These are phyloP conservation scores for Euura saliciscinereae DNA, from an alignment of 1,140 invertebrate genomes.

Conservation along the genomic window DNA sequence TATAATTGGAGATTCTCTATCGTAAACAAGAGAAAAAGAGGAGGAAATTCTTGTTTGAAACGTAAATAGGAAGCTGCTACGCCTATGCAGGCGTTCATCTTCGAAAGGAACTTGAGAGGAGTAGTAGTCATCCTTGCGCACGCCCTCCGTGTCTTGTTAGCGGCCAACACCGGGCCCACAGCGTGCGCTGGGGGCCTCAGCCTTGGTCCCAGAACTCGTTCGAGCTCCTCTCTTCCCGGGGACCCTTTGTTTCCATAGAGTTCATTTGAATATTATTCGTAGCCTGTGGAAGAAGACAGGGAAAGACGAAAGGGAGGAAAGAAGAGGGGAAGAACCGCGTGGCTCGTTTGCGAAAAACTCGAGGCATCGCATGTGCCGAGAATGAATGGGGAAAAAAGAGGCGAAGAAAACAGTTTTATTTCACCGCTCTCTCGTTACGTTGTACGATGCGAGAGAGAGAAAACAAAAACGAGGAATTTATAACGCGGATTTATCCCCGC, in stretches of 20 bases:
- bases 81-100: neutral
- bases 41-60: neutral
- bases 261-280: slow-evolving; percentile 1
- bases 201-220: neutral
- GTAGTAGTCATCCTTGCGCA: slow-evolving; percentile 2
- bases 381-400: too few species aligned
- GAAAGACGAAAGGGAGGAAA: neutral
- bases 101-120: neutral
- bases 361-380: too few species aligned
- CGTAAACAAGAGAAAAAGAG: neutral
- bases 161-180: neutral
- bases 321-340: neutral
- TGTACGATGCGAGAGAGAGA: too few species aligned
- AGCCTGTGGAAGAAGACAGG: neutral
- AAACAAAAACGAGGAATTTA: too few species aligned
- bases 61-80: neutral
- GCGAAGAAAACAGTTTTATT: too few species aligned
- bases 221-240: neutral
- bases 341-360: too few species aligned
- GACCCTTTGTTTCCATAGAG: neutral
- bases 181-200: neutral
- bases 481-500: too few species aligned
- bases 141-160: slow-evolving; percentile 4
- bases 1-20: neutral
- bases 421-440: too few species aligned